Evolutionary conservation across 2,113 vertebrate species (phyloP), one percentile per base, ranked within the genome.

Genomic region (Melanerpes formicivorus): DNA sequence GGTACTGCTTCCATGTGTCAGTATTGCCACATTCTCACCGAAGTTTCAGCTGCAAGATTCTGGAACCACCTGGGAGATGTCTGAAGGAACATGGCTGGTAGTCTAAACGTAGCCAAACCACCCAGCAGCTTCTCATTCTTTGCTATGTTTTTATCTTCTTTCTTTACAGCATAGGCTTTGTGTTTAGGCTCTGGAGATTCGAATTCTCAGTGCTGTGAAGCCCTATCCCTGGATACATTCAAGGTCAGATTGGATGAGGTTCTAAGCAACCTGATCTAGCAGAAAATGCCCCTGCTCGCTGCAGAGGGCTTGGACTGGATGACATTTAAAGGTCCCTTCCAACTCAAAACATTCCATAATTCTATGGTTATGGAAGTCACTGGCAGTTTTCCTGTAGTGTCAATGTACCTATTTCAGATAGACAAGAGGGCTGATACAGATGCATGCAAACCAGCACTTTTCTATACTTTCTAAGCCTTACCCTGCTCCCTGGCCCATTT

Each of bases 21-120:
- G 4, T 90, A 55, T 81, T 81, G 50, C 65, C 64, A 60, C 22
- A 62, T 75, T 52, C 81, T 79, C 44, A 46, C 3, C 22, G 75
- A 80, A 67, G 46, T 56, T 96, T 92, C 87, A 96, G 70, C 80
- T 70, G 87, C 74, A 93, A 87, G 44, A 40, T 71, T 91, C 29
- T 80, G 44, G 66, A 90, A 48, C 76, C 22, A n/a, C 58, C 69
- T 88, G 65, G 16, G 65, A 93, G 44, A 80, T 18, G 46, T 48
- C 50, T 73, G 29, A 85, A 81, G 62, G 12, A 46, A 84, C 63
- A 34, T 3, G 3, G 10, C 27, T 81, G 25, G 14, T 46, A 75
- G 23, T n/a, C 56, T 72, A 74, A 22, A 11, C 30, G 22, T 56
- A 66, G 50, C 14, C 79, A 87, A 62, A 81, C 8, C 22, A 21